Percentiles rank a stretch among this genome's conserved stretches.
Conservation (phyloP, 1,140 invertebrate species). For the fruit fly (Drosophila melanogaster) region Release_6_plus_ISO1_MT NT_033777.3:9375001-9375500, state of each 20-base stretch:
- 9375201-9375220: constrained; percentile 28
- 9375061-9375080: constrained; percentile 17
- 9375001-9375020: constrained; percentile 1
- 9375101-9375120: constrained; percentile 39
- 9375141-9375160: constrained; percentile 54
- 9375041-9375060: constrained; percentile 5
- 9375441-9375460: neutral
- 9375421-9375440: constrained; percentile 41
- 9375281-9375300: constrained; percentile 51
- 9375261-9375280: constrained; percentile 29
- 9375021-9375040: constrained; percentile 2
- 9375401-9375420: constrained; percentile 52
- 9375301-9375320: constrained; percentile 66
- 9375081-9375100: constrained; percentile 30
- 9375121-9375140: constrained; percentile 50
- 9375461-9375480: constrained; percentile 63
- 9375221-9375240: constrained; percentile 21
- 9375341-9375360: constrained; percentile 55
- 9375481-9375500: constrained; percentile 80
- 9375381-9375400: no score
- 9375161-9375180: constrained; percentile 27
- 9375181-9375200: constrained; percentile 51
- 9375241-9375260: constrained; percentile 19
- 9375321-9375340: constrained; percentile 37
- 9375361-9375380: constrained; percentile 45